Conservation (phyloP, 2,888 invertebrate species). For the Leptopilina syphax region DNA sequence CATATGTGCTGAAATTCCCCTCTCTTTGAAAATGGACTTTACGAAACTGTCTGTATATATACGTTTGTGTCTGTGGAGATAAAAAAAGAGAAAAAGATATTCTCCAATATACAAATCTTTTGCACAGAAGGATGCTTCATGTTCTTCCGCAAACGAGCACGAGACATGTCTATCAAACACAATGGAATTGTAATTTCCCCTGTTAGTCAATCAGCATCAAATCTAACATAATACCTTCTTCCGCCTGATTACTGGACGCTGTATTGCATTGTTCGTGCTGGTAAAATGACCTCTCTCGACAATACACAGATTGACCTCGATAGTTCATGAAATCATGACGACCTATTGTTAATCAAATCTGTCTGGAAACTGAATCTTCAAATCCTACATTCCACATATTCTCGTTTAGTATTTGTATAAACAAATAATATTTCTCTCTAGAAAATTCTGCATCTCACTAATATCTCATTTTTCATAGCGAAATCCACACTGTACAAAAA, state of each 20-base stretch:
- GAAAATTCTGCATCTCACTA: background rate
- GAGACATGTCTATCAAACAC: constrained; percentile 67
- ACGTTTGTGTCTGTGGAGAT: no score
- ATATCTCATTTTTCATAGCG: no score
- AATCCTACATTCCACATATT: no score
- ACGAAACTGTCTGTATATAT: background rate
- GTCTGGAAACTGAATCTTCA: background rate
- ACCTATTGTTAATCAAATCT: background rate
- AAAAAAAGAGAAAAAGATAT: constrained; percentile 29
- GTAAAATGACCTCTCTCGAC: background rate
- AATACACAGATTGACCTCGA: background rate
- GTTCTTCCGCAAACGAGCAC: constrained; percentile 53
- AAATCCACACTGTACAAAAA: no score
- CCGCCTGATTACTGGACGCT: constrained; percentile 43
- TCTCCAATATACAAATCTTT: constrained; percentile 52
- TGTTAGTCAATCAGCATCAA: constrained; percentile 35
- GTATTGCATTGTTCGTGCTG: constrained; percentile 18
- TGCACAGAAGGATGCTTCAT: constrained; percentile 52
- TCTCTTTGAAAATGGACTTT: constrained; percentile 31
- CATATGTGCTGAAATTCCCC: constrained; percentile 61
- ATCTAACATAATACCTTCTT: constrained; percentile 66
- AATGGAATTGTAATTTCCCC: constrained; percentile 73
- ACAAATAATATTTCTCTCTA: background rate
- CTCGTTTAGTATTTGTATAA: no score
- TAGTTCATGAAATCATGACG: constrained; percentile 10